phyloP scores from a whole-genome alignment of 2,888 invertebrate genomes.

The Drosophila kambysellisi region DNA sequence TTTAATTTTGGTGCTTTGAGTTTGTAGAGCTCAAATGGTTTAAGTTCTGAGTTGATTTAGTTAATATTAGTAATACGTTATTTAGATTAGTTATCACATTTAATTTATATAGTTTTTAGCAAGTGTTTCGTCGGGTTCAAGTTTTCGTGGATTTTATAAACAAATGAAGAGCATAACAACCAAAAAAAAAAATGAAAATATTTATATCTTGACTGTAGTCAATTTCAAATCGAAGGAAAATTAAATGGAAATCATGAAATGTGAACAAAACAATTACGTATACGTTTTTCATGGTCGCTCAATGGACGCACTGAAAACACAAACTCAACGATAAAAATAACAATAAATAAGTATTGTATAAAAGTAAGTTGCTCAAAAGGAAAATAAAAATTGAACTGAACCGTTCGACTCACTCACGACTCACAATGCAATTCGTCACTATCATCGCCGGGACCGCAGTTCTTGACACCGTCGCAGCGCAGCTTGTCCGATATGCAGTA shows the following conservation, averaged over 20 bases:
- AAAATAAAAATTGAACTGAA: slow-evolving; percentile 85
- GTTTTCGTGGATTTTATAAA: slow-evolving; percentile 75
- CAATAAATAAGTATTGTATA: slow-evolving; percentile 30
- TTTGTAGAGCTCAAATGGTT: slow-evolving; percentile 18
- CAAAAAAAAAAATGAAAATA: slow-evolving; percentile 19
- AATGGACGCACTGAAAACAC: slow-evolving; percentile 59
- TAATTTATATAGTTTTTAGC: slow-evolving; percentile 64
- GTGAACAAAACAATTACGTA: slow-evolving; percentile 25
- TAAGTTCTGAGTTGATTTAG: slow-evolving; percentile 35
- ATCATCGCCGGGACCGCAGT: slow-evolving; percentile 88
- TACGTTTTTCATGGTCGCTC: slow-evolving; percentile 48
- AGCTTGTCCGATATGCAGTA: slow-evolving; percentile 93
- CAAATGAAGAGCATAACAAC: slow-evolving; percentile 56
- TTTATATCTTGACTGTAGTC: slow-evolving; percentile 24
- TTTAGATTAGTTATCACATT: slow-evolving; percentile 42
- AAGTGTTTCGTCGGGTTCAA: slow-evolving; percentile 86
- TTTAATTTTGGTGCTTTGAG: slow-evolving; percentile 47
- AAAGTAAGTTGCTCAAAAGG: slow-evolving; percentile 57
- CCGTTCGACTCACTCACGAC: slow-evolving; percentile 86
- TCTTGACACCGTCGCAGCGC: slow-evolving; percentile 91
- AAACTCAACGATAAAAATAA: slow-evolving; percentile 44
- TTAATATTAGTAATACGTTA: slow-evolving; percentile 38
- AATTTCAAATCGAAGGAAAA: slow-evolving; percentile 24
- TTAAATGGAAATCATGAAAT: slow-evolving; percentile 35
- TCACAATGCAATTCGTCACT: slow-evolving; percentile 86